These are phyloP conservation scores for Oxyteleia sp. DNA, from an alignment of 2,888 invertebrate species.

Conservation along the genomic window DNA sequence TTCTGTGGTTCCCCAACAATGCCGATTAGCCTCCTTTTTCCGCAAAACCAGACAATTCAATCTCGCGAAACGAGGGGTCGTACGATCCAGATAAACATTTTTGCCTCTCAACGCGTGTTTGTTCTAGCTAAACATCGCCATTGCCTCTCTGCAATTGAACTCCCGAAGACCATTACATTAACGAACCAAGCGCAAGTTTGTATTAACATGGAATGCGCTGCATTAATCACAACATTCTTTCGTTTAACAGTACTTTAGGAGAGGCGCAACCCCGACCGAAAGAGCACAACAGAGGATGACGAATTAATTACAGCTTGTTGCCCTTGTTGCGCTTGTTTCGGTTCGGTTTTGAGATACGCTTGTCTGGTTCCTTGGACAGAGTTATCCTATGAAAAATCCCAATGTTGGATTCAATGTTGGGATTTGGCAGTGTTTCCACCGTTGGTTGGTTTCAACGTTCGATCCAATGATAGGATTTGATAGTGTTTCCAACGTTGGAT, in stretches of 20 bases:
- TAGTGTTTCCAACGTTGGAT: too few relatives aligned
- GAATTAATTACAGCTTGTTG: conserved; percentile 52
- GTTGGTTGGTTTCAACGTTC: too few relatives aligned
- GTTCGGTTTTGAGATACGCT: too few relatives aligned
- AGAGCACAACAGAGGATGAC: conserved; percentile 41
- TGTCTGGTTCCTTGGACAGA: too few relatives aligned
- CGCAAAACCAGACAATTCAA: conserved; percentile 47
- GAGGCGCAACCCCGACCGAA: conserved; percentile 31
- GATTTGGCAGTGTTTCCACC: too few relatives aligned
- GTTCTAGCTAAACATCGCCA: conserved; percentile 19
- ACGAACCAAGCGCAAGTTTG: conserved; percentile 36
- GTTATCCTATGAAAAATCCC: too few relatives aligned
- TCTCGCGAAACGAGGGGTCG: neutral
- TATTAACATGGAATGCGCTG: conserved; percentile 62
- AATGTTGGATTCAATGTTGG: too few relatives aligned
- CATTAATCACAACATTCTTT: conserved; percentile 66
- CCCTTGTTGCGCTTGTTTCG: too few relatives aligned
- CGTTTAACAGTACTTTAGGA: conserved; percentile 64
- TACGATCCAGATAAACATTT: conserved; percentile 33
- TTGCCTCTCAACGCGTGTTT: conserved; percentile 1
- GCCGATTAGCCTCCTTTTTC: conserved; percentile 39
- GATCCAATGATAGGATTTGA: too few relatives aligned
- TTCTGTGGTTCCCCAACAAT: conserved; percentile 2
- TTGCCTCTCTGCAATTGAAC: neutral
- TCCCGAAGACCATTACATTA: conserved; percentile 30